Evolutionary conservation across 2,888 invertebrate species (phyloP), one percentile per base, ranked within the genome.

Genomic region (Synergus umbraculus): DNA sequence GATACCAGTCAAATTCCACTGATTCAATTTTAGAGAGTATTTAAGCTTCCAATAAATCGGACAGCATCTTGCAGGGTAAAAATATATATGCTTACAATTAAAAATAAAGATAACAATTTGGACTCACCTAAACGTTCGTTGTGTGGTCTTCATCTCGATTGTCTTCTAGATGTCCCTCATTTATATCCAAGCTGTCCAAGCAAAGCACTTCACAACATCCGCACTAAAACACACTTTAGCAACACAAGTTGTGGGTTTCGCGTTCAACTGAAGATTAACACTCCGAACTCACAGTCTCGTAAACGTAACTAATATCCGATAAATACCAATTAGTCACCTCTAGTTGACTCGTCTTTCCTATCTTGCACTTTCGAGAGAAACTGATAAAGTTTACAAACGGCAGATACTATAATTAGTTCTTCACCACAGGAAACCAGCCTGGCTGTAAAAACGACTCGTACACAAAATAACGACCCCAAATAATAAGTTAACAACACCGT

Each of bases 71-170:
- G 43, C 7, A 9, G 29, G 3, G 22, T 63, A 3, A 29, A 29
- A 29, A 29, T 29, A 29, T 29, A 29, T 29, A 29, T 29, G 29
- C 29, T 3, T 29, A 29, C 3, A 29, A 29, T 29, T 29, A 29
- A 29, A 29, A 29, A 29, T 29, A 3, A 29, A 29, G 29, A 29
- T 29, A 29, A 29, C 63, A 10, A 63, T 18, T 18, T 37, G 12
- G 18, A 44, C 43, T 44, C 41, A 77, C 77, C 77, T 77, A n/a
- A 65, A 77, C 0, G 77, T 65, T 77, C 65, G 44, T 29, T 65
- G 49, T 37, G 77, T 77, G 37, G 77, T 77, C 65, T 77, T 77
- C 77, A 77, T 77, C 13, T 65, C n/a, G 65, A n/a, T 13, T 29
- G 15, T 49, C 49, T 73, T 73, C 4, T 22, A 54, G n/a, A 29